These are phyloP conservation scores for Phenacoccus solenopsis DNA, from an alignment of 1,140 invertebrate genomes.

Conservation along the genomic window DNA sequence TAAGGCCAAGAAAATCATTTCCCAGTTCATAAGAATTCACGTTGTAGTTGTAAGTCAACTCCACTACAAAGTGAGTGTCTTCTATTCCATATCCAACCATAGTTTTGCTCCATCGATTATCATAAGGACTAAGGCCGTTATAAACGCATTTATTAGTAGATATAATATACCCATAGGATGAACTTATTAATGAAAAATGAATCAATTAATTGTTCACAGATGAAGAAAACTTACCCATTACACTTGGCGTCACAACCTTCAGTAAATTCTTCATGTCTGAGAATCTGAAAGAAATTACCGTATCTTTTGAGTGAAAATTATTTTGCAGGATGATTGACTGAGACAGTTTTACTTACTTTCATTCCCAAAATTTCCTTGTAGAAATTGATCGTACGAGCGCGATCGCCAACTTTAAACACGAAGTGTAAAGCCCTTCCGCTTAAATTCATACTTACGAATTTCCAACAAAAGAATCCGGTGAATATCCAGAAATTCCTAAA, in stretches of 20 bases:
- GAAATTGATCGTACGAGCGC: constrained; percentile 70
- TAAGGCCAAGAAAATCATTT: constrained; percentile 84
- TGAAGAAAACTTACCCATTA: constrained; percentile 64
- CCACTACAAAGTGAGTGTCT: constrained; percentile 88
- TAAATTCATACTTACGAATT: too few species aligned
- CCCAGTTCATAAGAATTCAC: constrained; percentile 67
- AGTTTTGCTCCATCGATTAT: constrained; percentile 96
- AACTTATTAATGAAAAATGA: not conserved
- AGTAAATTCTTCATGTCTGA: constrained; percentile 93
- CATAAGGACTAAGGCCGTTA: constrained; percentile 89
- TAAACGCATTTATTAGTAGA: constrained; percentile 14
- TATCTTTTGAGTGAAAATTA: not conserved
- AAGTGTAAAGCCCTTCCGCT: constrained; percentile 74
- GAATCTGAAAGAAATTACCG: constrained; percentile 43
- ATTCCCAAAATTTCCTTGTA: constrained; percentile 83
- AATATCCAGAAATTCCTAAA: too few species aligned
- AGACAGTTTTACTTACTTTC: constrained; percentile 53
- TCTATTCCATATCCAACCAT: constrained; percentile 98
- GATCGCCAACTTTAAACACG: constrained; percentile 87
- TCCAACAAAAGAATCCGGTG: too few species aligned
- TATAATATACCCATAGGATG: not conserved
- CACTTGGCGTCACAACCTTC: constrained; percentile 91
- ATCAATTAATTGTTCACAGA: not conserved
- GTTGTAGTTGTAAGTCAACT: constrained; percentile 96
- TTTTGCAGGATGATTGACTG: not conserved